Base-by-base conservation (phyloP, 2,797 vertebrate genomes). In the Tapirus indicus region DNA sequence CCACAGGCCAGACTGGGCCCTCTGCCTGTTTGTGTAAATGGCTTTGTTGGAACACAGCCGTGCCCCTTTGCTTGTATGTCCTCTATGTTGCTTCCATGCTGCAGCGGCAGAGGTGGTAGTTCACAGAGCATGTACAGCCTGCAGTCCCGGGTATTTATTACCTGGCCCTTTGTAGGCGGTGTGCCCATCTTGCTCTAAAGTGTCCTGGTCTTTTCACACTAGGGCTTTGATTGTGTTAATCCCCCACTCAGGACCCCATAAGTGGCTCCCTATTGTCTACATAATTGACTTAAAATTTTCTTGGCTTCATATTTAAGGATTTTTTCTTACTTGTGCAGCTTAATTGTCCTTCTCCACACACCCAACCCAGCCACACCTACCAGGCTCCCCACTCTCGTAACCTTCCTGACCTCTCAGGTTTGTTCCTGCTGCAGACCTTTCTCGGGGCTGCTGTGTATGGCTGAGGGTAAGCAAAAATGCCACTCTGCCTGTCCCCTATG, bases 391-490 rank as follows among this genome's bases (percentile, higher is more conserved):
- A 1, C 21, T 32, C 71, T 78, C 2, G 9, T 14, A 23, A 56
- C 20, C 25, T 47, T 12, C 32, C 41, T n/a, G 18, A 3, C 9
- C 38, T 27, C n/a, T 25, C 7, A 0, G 1, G 12, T 25, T 16
- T 3, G 23, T 52, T 3, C 16, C 54, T 38, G 29, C 60, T 10
- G 32, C 23, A 47, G 35, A 23, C 32, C 29, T 35, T 5, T 17
- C 16, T 29, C 0, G 0, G 0, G 6, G 2, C 54, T 12, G 49
- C 13, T 20, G 38, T 21, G 0, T 7, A 4, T 38, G 18, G 27
- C 35, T 25, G 17, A 41, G 41, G 41, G 58, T 20, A 10, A 83
- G 41, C 68, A 27, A 25, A 90, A 49, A 14, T 35, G 38, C 71
- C 54, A 1, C 27, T 16, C 54, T 12, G 6, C 41, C 27, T n/a